Evolutionary conservation across 2,888 invertebrate genomes (phyloP), one percentile per base, ranked within the genome.

Genomic region (Acleris sparsana): DNA sequence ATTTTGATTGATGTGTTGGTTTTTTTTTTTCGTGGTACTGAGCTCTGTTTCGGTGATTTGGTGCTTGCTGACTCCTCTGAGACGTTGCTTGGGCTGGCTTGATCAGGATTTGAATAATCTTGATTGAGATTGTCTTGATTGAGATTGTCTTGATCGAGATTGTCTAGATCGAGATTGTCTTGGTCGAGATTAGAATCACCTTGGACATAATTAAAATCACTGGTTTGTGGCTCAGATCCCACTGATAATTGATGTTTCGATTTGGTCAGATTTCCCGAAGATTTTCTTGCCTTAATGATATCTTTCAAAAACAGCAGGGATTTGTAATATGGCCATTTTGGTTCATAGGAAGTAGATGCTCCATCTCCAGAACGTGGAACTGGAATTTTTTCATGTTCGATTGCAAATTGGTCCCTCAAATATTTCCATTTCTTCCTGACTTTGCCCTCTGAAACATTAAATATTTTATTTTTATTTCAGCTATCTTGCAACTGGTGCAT

Each of bases 401-500:
- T 63, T 11, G 67, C 65, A 57, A 70, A 72, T 46, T 72, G 69
- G 62, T 72, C 72, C 62, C 70, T 66, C 11, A 72, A 62, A 64
- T 72, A 72, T 29, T 70, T 72, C 72, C 70, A 72, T 68, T 69
- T 69, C 58, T 71, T 72, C 58, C 68, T 69, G 17, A 72, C 39
- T 58, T 71, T 72, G 53, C 59, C 66, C 56, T 72, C 72, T 71
- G 69, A 62, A 70, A 72, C 64, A 60, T 17, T 20, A 60, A 39
- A 33, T 11, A 43, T 56, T 56, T 43, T 56, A 53, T 56, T 56
- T 17, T 43, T 43, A 43, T 58, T 58, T 16, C 58, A 58, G 58
- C 9, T 58, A 46, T 22, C 48, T 58, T 9, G 58, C 58, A 46
- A 58, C 48, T n/a, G 53, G 53, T 11, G 29, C 22, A n/a, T 25